Evolutionary conservation across 2,888 invertebrate genomes (phyloP), one percentile per base, ranked within the genome.

Genomic region (Shargacucullia verbasci): DNA sequence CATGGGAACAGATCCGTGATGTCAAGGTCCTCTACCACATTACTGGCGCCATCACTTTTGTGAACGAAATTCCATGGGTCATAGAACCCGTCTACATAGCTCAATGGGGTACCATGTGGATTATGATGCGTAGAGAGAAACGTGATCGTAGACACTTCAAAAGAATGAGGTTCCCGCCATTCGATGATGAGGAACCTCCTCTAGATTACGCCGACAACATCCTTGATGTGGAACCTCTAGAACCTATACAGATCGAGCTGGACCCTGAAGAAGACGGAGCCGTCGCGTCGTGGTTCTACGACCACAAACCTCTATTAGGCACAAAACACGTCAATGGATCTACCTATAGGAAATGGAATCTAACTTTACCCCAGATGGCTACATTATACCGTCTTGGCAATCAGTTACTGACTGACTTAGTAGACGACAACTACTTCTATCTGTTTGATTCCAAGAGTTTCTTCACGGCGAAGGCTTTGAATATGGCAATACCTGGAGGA

Each of bases 81-180:
- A 98, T 99, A 77, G 99, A 99, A 84, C 99, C 99, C 0, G 97
- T 99, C 5, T 99, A 99, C 86, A 99, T 99, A 73, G 99, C 99
- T 0, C 99, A 99, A 85, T 99, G 99, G 99, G 99, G 99, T 39
- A 99, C 99, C 0, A 99, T 99, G 99, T 99, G 99, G 99, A 99
- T 99, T 76, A 99, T 99, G 99, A 99, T 99, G 99, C 95, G 99
- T 74, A 95, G 99, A 76, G 99, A 99, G 86, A 99, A 99, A 89
- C 95, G 99, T 68, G 99, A 99, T 94, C 97, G 99, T 86, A 96
- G 99, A 29, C 99, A 99, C 88, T 99, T 99, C 88, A 99, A 99
- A 90, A 95, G 99, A 76, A 99, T 99, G 99, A 95, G 99, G 74
- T 99, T 99, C 88, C 99, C 99, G 11, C 99, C 99, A 0, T 99